These are phyloP conservation scores for Pyrrhia umbra DNA, from an alignment of 2,888 invertebrate species.

Conservation along the genomic window DNA sequence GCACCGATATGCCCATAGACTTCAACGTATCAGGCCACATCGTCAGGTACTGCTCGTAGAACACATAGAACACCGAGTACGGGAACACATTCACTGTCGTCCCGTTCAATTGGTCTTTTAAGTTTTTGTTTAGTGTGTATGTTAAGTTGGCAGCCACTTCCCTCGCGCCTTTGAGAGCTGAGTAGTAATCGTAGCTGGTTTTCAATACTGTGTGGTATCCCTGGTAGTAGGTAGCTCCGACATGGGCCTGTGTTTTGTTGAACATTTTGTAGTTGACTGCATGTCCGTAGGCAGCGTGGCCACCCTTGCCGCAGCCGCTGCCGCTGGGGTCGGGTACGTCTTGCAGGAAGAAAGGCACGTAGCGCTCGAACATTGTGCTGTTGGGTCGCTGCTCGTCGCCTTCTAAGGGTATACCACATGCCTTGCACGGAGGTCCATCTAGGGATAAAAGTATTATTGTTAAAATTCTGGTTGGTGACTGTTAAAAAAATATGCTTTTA, in stretches of 20 bases:
- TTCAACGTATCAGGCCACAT: conserved; percentile 97
- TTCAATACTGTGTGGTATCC: conserved; percentile 97
- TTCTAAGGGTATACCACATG: conserved; percentile 88
- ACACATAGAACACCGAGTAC: conserved; percentile 99
- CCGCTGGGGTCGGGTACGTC: conserved; percentile 93
- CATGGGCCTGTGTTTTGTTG: conserved; percentile 67
- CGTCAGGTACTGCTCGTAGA: conserved; percentile 99
- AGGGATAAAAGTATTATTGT: background rate
- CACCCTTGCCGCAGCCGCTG: conserved; percentile 93
- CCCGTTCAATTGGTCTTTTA: conserved; percentile 81
- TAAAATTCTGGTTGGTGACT: too few relatives aligned
- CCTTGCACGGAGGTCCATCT: conserved; percentile 72
- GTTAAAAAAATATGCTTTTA: too few relatives aligned
- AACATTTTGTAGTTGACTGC: conserved; percentile 91
- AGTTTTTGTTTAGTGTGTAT: conserved; percentile 87
- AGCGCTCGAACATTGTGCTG: conserved; percentile 91
- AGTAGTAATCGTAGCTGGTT: conserved; percentile 97
- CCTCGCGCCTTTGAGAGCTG: conserved; percentile 95
- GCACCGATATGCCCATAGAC: conserved; percentile 96
- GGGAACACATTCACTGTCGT: conserved; percentile 93
- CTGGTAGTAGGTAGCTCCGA: conserved; percentile 95
- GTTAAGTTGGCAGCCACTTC: conserved; percentile 95
- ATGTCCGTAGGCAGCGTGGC: conserved; percentile 95
- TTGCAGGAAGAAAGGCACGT: conserved; percentile 94
- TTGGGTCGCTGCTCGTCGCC: conserved; percentile 91